Conservation (phyloP, 2,888 invertebrate species). For the Phyto melanocephala region DNA sequence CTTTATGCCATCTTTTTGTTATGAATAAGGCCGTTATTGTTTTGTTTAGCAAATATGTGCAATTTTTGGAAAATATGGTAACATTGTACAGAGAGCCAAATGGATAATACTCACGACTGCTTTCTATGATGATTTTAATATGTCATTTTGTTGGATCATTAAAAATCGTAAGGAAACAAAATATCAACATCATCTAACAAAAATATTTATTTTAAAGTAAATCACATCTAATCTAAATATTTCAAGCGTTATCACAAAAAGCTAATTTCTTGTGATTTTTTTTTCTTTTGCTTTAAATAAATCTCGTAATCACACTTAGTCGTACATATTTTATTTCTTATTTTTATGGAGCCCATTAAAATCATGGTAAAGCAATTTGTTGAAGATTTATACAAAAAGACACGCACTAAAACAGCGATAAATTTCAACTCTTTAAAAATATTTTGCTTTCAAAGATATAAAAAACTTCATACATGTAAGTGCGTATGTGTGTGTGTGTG, state of each 20-base stretch:
- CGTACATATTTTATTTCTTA: conserved; percentile 28
- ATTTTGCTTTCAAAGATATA: background rate
- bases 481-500: conserved; percentile 4
- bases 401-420: conserved; percentile 67
- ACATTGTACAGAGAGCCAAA: no score
- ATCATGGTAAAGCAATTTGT: conserved; percentile 66
- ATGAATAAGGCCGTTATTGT: no score
- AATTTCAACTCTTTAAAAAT: conserved; percentile 61
- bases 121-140: no score
- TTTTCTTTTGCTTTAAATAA: conserved; percentile 2
- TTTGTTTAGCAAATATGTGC: no score
- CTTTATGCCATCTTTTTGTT: no score
- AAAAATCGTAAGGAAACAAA: background rate
- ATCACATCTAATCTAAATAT: conserved; percentile 24
- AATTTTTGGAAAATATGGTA: no score
- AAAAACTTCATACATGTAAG: background rate
- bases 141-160: no score
- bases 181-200: conserved; percentile 12
- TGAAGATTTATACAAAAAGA: conserved; percentile 66
- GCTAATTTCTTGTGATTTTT: conserved; percentile 42
- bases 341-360: conserved; percentile 66
- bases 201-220: conserved; percentile 14
- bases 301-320: conserved; percentile 51
- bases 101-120: no score
- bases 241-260: conserved; percentile 45